phyloP scores from a whole-genome alignment of 2,113 vertebrate genomes.

The Prietella phreatophila region DNA sequence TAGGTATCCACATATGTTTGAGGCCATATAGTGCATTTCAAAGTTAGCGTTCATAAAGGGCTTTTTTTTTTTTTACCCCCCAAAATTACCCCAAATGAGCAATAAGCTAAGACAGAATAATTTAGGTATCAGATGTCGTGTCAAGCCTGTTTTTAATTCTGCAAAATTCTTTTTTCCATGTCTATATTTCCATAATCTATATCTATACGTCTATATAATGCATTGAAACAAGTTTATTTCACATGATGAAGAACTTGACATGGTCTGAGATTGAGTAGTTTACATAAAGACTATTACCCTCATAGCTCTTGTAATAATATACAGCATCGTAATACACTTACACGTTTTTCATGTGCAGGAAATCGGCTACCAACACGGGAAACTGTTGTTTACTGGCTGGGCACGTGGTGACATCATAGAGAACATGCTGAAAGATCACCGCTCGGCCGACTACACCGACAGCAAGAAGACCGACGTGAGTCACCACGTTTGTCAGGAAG shows the following conservation, averaged over 20 bases:
- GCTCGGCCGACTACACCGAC: conserved; percentile 84
- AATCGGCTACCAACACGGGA: conserved; percentile 89
- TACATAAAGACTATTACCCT: not conserved
- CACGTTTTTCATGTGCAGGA: conserved; percentile 70
- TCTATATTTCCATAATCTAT: too few relatives aligned
- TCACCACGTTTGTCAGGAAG: not conserved
- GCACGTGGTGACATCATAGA: conserved; percentile 84
- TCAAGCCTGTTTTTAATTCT: not conserved
- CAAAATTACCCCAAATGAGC: not conserved
- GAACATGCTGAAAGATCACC: conserved; percentile 89
- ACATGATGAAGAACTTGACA: not conserved
- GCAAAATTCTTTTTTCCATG: not conserved
- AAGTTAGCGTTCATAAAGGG: too few relatives aligned
- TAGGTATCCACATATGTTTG: too few relatives aligned
- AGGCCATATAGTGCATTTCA: too few relatives aligned
- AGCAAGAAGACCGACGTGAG: conserved; percentile 87
- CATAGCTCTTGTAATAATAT: not conserved
- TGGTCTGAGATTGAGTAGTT: not conserved
- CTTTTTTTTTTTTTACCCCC: too few relatives aligned
- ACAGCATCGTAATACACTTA: not conserved
- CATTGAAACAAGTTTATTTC: not conserved
- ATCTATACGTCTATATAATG: too few relatives aligned
- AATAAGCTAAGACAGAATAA: not conserved
- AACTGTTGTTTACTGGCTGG: conserved; percentile 87
- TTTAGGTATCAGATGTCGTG: not conserved